Evolutionary conservation across 1,140 invertebrate genomes (phyloP).

Genomic region (Anoplolepis gracilipes): DNA sequence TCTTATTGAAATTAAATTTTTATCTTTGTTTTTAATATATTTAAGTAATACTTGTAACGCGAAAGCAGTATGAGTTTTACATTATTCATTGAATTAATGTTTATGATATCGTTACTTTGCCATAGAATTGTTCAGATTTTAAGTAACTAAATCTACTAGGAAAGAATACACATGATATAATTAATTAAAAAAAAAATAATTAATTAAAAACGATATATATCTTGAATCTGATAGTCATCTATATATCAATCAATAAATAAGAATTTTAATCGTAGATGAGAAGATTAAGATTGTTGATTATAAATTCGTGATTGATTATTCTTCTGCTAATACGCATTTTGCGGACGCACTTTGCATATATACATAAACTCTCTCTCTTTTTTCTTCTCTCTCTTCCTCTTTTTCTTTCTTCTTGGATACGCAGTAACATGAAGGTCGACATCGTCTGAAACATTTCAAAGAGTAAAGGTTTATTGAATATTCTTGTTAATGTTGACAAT

Average conservation of each 20-base stretch:
- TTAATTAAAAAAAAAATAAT: background rate
- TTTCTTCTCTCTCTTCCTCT: background rate
- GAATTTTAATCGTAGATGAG: too few species aligned
- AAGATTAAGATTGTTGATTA: too few species aligned
- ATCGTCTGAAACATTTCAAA: constrained; percentile 94
- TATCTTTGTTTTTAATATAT: too few species aligned
- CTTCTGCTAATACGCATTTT: background rate
- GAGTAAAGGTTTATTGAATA: constrained; percentile 59
- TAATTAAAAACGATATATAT: background rate
- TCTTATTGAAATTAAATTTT: too few species aligned
- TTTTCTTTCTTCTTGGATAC: constrained; percentile 87
- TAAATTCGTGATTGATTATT: background rate
- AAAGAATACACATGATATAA: background rate
- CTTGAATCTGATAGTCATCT: background rate
- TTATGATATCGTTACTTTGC: background rate
- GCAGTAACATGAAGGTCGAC: constrained; percentile 98
- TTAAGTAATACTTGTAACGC: background rate
- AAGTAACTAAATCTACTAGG: background rate
- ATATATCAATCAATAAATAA: too few species aligned
- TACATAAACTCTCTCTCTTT: background rate
- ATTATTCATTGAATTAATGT: constrained; percentile 14
- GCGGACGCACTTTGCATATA: background rate
- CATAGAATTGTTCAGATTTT: too few species aligned
- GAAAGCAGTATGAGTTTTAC: background rate
- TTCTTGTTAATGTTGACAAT: too few species aligned